phyloP scores from a whole-genome alignment of 2,888 invertebrate species.

The Heliconius ismenius region DNA sequence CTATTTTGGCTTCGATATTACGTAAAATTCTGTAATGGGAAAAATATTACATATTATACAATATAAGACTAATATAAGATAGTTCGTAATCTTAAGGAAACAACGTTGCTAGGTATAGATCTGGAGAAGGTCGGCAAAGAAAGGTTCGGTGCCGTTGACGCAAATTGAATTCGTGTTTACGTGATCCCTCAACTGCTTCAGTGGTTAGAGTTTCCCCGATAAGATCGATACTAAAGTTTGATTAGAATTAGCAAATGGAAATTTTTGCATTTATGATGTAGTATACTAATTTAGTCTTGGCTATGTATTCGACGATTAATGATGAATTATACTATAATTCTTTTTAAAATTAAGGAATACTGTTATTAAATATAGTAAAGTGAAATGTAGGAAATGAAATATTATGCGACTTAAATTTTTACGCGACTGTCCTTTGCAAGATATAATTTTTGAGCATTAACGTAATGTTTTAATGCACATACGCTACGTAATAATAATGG shows the following conservation, averaged over 20 bases:
- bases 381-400: not conserved
- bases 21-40: too few relatives aligned
- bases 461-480: not conserved
- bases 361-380: not conserved
- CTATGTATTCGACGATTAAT: not conserved
- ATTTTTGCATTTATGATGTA: not conserved
- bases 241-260: constrained; percentile 2
- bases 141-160: constrained; percentile 35
- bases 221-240: constrained; percentile 22
- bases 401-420: not conserved
- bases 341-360: not conserved
- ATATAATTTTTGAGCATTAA: not conserved
- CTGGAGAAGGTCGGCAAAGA: constrained; percentile 38
- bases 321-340: not conserved
- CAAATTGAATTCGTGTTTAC: constrained; percentile 46
- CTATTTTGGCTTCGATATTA: too few relatives aligned
- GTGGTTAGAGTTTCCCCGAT: constrained; percentile 13
- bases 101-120: not conserved
- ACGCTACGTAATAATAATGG: not conserved
- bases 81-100: too few relatives aligned
- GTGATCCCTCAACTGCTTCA: constrained; percentile 27
- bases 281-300: not conserved
- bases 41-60: too few relatives aligned
- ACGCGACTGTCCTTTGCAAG: not conserved
- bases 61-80: too few relatives aligned